These are phyloP conservation scores for Alentia gelatinosa DNA, from an alignment of 2,888 invertebrate genomes.

Conservation along the genomic window DNA sequence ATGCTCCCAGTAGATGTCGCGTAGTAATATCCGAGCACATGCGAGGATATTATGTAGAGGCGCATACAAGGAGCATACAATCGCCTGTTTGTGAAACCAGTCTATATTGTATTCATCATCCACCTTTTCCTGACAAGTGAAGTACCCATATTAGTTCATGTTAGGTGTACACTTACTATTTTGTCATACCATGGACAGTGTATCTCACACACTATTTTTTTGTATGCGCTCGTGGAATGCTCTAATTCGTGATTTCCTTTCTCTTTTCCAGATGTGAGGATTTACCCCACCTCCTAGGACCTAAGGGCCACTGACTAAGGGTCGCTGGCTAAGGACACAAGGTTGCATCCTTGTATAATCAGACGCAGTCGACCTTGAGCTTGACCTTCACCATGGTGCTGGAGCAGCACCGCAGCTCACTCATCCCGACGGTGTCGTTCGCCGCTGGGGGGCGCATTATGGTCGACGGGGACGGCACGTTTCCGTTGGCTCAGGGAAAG, in stretches of 20 bases:
- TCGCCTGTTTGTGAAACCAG: too few species aligned
- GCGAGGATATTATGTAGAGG: too few species aligned
- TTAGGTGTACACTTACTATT: too few species aligned
- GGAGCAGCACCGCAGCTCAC: slow-evolving; percentile 57
- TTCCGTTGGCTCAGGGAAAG: slow-evolving; percentile 53
- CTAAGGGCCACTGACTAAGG: not conserved
- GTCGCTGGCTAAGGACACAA: not conserved
- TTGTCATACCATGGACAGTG: too few species aligned
- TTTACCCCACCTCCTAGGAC: not conserved
- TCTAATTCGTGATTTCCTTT: not conserved
- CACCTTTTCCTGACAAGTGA: too few species aligned
- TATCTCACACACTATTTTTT: too few species aligned
- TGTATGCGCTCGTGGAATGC: too few species aligned
- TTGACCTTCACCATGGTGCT: slow-evolving; percentile 58
- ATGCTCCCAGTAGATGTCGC: too few species aligned
- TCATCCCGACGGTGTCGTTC: slow-evolving; percentile 62
- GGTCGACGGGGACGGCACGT: slow-evolving; percentile 60
- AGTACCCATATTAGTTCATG: too few species aligned
- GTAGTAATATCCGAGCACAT: too few species aligned
- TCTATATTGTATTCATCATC: too few species aligned
- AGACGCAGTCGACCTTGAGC: not conserved
- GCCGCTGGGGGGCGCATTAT: slow-evolving; percentile 56
- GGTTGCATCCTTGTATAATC: not conserved
- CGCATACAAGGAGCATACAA: too few species aligned
- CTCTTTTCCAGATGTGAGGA: not conserved